phyloP scores from a whole-genome alignment of 2,888 invertebrate genomes.

The Zonitis immaculata region DNA sequence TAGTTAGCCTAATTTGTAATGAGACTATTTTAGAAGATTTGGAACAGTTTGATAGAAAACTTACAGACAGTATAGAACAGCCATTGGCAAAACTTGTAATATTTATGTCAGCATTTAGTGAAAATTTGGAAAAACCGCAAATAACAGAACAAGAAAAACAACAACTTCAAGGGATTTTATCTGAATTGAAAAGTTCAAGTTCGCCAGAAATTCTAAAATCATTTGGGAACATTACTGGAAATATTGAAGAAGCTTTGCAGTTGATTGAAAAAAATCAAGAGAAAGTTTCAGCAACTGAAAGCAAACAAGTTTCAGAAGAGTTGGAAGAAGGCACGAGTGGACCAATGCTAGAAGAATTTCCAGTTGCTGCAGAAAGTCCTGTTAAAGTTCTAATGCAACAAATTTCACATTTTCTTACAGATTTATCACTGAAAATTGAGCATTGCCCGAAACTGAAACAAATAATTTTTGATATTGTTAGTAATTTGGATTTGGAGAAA shows the following conservation, averaged over 20 bases:
- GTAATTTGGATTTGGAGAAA: not conserved
- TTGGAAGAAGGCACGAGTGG: no score
- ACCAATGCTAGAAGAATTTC: not conserved
- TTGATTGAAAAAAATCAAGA: not conserved
- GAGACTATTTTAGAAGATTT: not conserved
- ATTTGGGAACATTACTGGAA: slow-evolving; percentile 27
- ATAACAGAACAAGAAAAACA: slow-evolving; percentile 11
- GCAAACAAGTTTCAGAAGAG: no score
- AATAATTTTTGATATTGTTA: not conserved
- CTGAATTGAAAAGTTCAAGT: slow-evolving; percentile 1
- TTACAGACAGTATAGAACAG: slow-evolving; percentile 13
- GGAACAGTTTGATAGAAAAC: slow-evolving; percentile 1
- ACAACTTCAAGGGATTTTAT: slow-evolving; percentile 6
- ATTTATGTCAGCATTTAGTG: slow-evolving; percentile 6
- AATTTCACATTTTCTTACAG: not conserved
- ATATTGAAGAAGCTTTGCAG: slow-evolving; percentile 20
- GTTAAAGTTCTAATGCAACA: not conserved
- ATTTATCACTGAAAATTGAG: not conserved
- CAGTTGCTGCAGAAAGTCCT: not conserved
- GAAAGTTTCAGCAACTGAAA: not conserved
- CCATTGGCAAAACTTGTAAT: slow-evolving; percentile 14
- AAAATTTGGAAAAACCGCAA: slow-evolving; percentile 2
- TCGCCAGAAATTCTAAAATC: slow-evolving; percentile 16
- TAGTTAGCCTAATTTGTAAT: not conserved
- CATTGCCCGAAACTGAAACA: not conserved